phyloP scores from a whole-genome alignment of 2,888 invertebrate genomes.

The Kryphioiulus occultus region DNA sequence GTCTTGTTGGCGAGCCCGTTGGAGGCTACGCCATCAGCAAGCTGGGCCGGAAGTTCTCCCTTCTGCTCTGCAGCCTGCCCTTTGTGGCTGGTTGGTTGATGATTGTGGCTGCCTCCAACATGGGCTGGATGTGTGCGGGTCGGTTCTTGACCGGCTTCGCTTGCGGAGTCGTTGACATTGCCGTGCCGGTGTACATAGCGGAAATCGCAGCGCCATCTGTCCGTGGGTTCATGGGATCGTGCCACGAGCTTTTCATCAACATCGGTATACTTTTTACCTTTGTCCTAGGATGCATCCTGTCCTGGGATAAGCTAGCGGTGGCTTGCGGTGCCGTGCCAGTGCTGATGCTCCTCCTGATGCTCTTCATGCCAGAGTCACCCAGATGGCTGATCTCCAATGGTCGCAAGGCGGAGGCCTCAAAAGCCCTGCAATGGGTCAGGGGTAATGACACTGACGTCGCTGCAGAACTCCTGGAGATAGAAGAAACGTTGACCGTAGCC shows the following conservation, averaged over 20 bases:
- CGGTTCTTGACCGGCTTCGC: slow-evolving; percentile 22
- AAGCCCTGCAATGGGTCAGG: slow-evolving; percentile 42
- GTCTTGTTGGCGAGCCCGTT: background rate
- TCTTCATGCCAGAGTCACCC: slow-evolving; percentile 50
- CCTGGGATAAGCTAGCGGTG: slow-evolving; percentile 49
- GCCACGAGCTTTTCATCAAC: slow-evolving; percentile 53
- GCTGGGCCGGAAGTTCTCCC: background rate
- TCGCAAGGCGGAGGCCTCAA: background rate
- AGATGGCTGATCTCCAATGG: slow-evolving; percentile 47
- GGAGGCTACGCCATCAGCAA: background rate
- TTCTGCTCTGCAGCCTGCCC: slow-evolving; percentile 11
- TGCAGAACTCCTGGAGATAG: slow-evolving; percentile 18
- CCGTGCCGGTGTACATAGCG: slow-evolving; percentile 51
- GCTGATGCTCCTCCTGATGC: background rate
- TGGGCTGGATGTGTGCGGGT: background rate
- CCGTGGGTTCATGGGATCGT: slow-evolving; percentile 53
- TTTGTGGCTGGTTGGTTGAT: slow-evolving; percentile 2
- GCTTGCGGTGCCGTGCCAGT: slow-evolving; percentile 37
- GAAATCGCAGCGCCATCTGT: slow-evolving; percentile 53
- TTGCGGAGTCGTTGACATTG: slow-evolving; percentile 52
- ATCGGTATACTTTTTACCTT: slow-evolving; percentile 37
- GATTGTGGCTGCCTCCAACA: background rate
- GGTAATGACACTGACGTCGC: slow-evolving; percentile 2
- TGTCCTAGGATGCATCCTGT: slow-evolving; percentile 22
- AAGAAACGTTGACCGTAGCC: background rate